These are phyloP conservation scores for Tachycineta bicolor DNA, from an alignment of 2,113 vertebrate species.

Conservation along the genomic window DNA sequence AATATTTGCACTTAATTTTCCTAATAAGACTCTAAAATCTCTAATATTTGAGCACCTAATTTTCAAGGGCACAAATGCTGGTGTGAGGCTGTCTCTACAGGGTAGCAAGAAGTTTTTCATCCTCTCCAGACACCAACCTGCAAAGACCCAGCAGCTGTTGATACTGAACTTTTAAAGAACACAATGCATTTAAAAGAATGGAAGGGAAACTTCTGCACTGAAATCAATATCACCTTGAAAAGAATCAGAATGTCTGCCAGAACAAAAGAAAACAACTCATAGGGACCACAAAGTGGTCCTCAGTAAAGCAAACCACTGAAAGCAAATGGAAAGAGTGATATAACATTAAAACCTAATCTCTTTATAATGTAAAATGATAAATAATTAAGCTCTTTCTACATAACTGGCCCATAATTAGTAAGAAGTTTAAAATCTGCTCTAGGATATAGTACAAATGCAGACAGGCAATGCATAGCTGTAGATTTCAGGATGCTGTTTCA, in stretches of 20 bases:
- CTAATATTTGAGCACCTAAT: background rate
- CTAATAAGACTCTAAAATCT: background rate
- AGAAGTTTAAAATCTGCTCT: background rate
- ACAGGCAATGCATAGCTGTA: background rate
- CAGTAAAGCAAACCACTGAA: background rate
- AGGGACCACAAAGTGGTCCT: background rate
- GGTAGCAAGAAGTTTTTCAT: slow-evolving; percentile 40
- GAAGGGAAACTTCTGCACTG: background rate
- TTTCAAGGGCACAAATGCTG: background rate
- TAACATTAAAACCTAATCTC: background rate
- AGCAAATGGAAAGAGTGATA: background rate
- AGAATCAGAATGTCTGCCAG: background rate
- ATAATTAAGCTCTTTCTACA: background rate
- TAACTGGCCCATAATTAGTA: background rate
- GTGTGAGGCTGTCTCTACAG: slow-evolving; percentile 15
- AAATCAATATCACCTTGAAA: background rate
- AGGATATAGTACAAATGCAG: background rate
- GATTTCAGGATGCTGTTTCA: background rate
- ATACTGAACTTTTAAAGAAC: slow-evolving; percentile 51
- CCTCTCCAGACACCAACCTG: slow-evolving; percentile 38
- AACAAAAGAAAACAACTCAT: background rate
- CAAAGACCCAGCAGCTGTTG: slow-evolving; percentile 17
- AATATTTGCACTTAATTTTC: background rate
- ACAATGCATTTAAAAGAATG: background rate
- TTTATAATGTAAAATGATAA: background rate